phyloP scores from a whole-genome alignment of 2,888 invertebrate species.

The Apodemia mormo region DNA sequence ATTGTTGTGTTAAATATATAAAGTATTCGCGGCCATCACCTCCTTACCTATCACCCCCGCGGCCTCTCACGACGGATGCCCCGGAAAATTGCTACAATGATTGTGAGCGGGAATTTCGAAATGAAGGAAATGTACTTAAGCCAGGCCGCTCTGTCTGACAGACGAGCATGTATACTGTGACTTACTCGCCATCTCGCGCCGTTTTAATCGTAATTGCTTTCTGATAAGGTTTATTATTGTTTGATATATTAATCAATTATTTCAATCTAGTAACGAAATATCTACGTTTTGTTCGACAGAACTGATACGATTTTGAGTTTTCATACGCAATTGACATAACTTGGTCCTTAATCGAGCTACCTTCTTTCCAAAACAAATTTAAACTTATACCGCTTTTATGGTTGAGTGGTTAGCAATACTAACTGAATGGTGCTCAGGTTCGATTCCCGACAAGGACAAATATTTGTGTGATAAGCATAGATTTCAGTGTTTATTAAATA shows the following conservation, averaged over 20 bases:
- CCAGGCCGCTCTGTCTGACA: constrained; percentile 45
- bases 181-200: constrained; percentile 30
- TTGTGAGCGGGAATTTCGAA: constrained; percentile 76
- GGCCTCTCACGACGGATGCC: constrained; percentile 74
- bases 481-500: too few relatives aligned
- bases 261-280: not conserved
- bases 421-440: too few relatives aligned
- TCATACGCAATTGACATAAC: too few relatives aligned
- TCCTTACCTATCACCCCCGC: constrained; percentile 51
- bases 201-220: constrained; percentile 36
- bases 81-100: constrained; percentile 81
- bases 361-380: too few relatives aligned
- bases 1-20: too few relatives aligned
- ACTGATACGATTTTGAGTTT: not conserved
- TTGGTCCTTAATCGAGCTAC: not conserved
- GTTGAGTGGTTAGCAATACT: too few relatives aligned
- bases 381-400: too few relatives aligned
- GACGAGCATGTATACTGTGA: constrained; percentile 32
- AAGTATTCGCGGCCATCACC: constrained; percentile 29
- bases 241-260: constrained; percentile 9
- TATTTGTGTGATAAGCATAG: too few relatives aligned
- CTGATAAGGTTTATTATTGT: constrained; percentile 33
- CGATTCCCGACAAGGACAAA: too few relatives aligned
- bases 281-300: constrained; percentile 14
- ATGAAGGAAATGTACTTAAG: constrained; percentile 76